These are phyloP conservation scores for Lamprotornis superbus DNA, from an alignment of 2,113 vertebrate genomes.

Conservation along the genomic window DNA sequence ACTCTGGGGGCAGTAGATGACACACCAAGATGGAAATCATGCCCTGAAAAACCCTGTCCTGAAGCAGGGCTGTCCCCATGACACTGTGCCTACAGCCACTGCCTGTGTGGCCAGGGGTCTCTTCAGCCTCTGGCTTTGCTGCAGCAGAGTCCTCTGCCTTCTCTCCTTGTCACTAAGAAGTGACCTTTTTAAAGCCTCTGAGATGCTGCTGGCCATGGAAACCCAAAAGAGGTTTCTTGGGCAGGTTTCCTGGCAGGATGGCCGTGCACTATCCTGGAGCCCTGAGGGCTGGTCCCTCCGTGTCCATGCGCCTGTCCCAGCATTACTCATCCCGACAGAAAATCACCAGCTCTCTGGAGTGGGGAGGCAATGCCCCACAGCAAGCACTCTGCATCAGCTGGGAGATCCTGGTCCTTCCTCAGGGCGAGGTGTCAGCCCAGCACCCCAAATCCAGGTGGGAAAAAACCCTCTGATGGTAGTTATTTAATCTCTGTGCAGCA, in stretches of 20 bases:
- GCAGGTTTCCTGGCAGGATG: fast-evolving
- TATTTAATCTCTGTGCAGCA: background rate
- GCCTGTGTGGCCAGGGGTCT: background rate
- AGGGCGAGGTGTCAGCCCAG: background rate
- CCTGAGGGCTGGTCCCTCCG: background rate
- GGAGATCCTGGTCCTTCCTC: background rate
- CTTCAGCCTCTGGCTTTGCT: background rate
- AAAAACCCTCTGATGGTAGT: background rate
- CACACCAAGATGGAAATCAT: background rate
- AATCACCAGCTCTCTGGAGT: too few species aligned
- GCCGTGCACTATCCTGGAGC: background rate
- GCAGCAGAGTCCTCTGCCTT: background rate
- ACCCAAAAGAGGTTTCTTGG: background rate
- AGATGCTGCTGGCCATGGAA: background rate
- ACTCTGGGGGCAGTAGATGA: background rate
- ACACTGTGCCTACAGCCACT: background rate
- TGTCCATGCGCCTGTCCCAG: fast-evolving
- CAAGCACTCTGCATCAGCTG: background rate
- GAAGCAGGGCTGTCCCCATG: background rate
- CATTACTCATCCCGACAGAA: fast-evolving
- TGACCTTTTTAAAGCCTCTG: background rate
- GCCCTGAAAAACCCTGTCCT: fast-evolving
- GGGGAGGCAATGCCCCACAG: background rate
- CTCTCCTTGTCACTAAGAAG: background rate
- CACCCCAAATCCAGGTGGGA: background rate